Evolutionary conservation across 2,113 vertebrate genomes (phyloP).

Genomic region (Rhegmatorhina hoffmannsi): DNA sequence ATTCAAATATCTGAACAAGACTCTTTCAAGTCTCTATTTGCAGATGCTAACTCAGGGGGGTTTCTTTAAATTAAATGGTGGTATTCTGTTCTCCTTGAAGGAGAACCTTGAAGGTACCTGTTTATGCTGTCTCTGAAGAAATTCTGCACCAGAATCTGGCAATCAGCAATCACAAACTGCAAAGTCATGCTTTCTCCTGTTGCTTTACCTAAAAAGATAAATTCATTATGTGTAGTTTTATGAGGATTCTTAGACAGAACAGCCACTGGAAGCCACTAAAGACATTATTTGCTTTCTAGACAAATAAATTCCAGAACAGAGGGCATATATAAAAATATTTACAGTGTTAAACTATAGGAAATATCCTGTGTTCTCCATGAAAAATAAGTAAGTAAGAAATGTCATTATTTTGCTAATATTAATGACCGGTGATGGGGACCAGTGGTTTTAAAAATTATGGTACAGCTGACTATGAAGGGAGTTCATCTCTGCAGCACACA

Average conservation of each 20-base stretch:
- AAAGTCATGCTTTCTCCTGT: background rate
- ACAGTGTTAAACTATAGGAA: background rate
- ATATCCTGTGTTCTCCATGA: rapidly evolving
- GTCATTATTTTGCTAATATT: background rate
- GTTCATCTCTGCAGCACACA: background rate
- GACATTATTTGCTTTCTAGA: background rate
- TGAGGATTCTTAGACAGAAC: background rate
- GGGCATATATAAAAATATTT: background rate
- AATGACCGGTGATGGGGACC: background rate
- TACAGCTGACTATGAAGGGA: background rate
- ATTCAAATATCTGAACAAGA: background rate
- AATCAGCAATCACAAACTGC: background rate
- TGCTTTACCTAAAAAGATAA: background rate
- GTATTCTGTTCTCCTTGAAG: too few relatives aligned
- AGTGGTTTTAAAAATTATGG: background rate
- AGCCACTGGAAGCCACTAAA: background rate
- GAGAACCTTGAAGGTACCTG: background rate
- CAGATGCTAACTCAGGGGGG: too few relatives aligned
- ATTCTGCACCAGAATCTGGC: background rate
- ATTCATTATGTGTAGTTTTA: background rate
- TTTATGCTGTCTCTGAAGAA: background rate
- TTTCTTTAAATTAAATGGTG: too few relatives aligned
- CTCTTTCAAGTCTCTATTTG: too few relatives aligned
- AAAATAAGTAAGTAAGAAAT: background rate
- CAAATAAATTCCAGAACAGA: background rate